Percentiles rank a stretch among this genome's conserved stretches.
Conservation (phyloP, 1,140 invertebrate species). For the Onthophagus taurus region DNA sequence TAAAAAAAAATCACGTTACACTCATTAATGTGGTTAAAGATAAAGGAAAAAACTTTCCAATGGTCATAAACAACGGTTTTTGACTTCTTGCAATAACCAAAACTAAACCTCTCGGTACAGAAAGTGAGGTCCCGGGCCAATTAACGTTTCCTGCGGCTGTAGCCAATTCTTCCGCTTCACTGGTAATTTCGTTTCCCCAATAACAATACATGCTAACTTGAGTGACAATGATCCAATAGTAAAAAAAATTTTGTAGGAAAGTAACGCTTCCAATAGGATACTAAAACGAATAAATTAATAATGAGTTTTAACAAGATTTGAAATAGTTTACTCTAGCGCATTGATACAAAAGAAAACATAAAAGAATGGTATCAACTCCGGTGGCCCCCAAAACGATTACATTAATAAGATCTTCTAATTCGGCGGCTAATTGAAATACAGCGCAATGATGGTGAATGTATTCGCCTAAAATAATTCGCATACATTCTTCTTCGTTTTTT, state of each 20-base stretch:
- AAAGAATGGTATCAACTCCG: slow-evolving; percentile 3
- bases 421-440: slow-evolving; percentile 6
- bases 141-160: slow-evolving; percentile 32
- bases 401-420: slow-evolving; percentile 13
- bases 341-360: slow-evolving; percentile 5
- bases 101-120: slow-evolving; percentile 28
- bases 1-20: slow-evolving; percentile 19
- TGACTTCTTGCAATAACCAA: slow-evolving; percentile 34
- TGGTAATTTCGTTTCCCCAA: slow-evolving; percentile 13
- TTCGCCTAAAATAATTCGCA: slow-evolving; percentile 9
- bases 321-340: neutral
- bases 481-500: neutral
- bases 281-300: neutral
- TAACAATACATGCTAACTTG: slow-evolving; percentile 16
- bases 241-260: slow-evolving; percentile 13
- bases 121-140: slow-evolving; percentile 29
- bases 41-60: slow-evolving; percentile 36
- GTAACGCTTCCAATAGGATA: slow-evolving; percentile 9
- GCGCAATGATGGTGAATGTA: slow-evolving; percentile 12
- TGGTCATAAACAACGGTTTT: slow-evolving; percentile 35
- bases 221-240: slow-evolving; percentile 13
- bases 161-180: slow-evolving; percentile 30
- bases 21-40: slow-evolving; percentile 38
- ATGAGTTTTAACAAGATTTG: neutral
- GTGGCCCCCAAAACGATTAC: slow-evolving; percentile 11